These are phyloP conservation scores for Lypha dubia DNA, from an alignment of 2,888 invertebrate species.

Conservation along the genomic window DNA sequence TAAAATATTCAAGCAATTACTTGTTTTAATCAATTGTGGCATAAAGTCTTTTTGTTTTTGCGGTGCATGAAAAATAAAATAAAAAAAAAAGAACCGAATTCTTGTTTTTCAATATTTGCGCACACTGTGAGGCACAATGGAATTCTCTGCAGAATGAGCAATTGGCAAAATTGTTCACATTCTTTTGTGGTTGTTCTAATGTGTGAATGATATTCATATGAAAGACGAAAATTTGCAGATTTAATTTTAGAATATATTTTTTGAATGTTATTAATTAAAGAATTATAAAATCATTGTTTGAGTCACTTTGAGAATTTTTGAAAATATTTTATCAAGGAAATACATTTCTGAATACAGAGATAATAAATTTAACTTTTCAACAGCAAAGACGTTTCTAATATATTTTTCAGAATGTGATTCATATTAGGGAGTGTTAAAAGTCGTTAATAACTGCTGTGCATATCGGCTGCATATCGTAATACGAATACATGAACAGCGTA, in stretches of 20 bases:
- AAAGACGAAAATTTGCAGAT: neutral
- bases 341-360: too few relatives aligned
- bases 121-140: neutral
- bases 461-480: too few relatives aligned
- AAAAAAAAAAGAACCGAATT: neutral
- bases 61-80: slow-evolving; percentile 10
- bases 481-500: too few relatives aligned
- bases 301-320: neutral
- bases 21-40: slow-evolving; percentile 60
- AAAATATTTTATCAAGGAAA: too few relatives aligned
- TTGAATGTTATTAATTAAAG: neutral
- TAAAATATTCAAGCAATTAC: slow-evolving; percentile 57
- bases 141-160: neutral
- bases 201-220: slow-evolving; percentile 21
- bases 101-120: neutral
- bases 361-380: too few relatives aligned
- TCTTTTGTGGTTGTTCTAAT: slow-evolving; percentile 30
- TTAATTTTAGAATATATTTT: neutral
- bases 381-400: too few relatives aligned
- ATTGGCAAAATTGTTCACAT: slow-evolving; percentile 26
- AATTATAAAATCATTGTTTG: neutral
- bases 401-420: too few relatives aligned
- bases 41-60: slow-evolving; percentile 53
- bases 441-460: too few relatives aligned
- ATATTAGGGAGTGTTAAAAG: too few relatives aligned